Base-by-base conservation (phyloP, 1,140 invertebrate genomes). In the Neocloeon triangulifer region DNA sequence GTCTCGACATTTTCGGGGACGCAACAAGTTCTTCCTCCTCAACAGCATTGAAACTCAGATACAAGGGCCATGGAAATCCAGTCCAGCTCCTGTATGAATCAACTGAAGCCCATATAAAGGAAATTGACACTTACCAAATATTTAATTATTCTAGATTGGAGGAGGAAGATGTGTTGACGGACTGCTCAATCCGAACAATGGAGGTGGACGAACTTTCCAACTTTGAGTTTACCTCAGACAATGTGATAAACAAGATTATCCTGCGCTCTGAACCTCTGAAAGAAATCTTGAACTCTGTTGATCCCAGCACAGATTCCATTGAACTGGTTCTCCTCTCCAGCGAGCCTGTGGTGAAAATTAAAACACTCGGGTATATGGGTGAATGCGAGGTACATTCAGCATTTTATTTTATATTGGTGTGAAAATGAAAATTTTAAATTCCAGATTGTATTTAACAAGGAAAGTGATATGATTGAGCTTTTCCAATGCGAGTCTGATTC, bases 1-100 rank as follows among this genome's bases (percentile, higher is more conserved):
- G 81, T 45, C 52, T 92, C n/a, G 76, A 75, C 41, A 82, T 91
- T 45, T 89, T 88, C 61, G 78, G 80, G n/a, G 65, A 64, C n/a
- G 66, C 42, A 31, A 25, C 40, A 19, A 42, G 43, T 25, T 43
- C 51, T 13, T 49, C 49, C 51, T 61, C 41, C 51, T 70, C 49
- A 51, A 71, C 46, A 60, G 67, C 53, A 47, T 43, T 85, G 19
- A 78, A 78, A 49, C 66, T 86, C 56, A 66, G 68, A 35, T 85
- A 81, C 45, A 64, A 64, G 47, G 63, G 66, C 28, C 60, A 69
- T 45, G 78, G 81, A 33, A 62, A 59, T 44, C 75, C 73, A 25
- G 58, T 77, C 29, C 57, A 67, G 35, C 45, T 75, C 38, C 60
- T 77, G 65, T 75, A 55, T 66, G 62, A n/a, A n/a, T n/a, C n/a